A percentile compares a stretch with the other conserved stretches of the same genome.
These are phyloP conservation scores for Mormyrus proboscirostris DNA, from an alignment of 2,797 vertebrate species.

Conservation along the genomic window DNA sequence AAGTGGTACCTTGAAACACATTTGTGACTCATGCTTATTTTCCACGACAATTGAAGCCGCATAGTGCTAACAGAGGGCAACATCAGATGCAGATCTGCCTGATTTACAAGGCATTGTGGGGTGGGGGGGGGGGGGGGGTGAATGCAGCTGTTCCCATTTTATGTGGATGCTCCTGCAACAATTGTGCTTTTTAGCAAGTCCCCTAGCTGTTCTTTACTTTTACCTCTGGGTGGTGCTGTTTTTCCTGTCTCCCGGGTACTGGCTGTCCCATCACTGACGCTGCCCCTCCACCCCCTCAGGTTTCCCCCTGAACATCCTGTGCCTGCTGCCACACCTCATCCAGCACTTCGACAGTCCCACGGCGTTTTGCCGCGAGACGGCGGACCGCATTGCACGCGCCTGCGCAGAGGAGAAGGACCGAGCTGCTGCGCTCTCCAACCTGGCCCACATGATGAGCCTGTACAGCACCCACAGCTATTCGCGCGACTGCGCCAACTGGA, in stretches of 20 bases:
- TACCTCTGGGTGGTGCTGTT: neutral
- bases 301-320: conserved; percentile 96
- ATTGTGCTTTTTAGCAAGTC: neutral
- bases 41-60: neutral
- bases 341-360: conserved; percentile 99
- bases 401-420: conserved; percentile 86
- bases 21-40: neutral
- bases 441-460: conserved; percentile 98
- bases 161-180: neutral
- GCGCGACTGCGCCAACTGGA: conserved; percentile 93
- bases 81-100: neutral
- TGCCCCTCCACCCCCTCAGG: conserved; percentile 54
- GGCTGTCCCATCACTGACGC: neutral
- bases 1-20: neutral
- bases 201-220: neutral
- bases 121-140: neutral
- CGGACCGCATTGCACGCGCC: conserved; percentile 92
- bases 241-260: neutral
- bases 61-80: neutral
- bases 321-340: conserved; percentile 95
- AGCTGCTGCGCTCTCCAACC: conserved; percentile 79
- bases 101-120: neutral
- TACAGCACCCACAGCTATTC: conserved; percentile 97
- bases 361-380: conserved; percentile 95
- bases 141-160: neutral